Percentiles rank a stretch among this genome's conserved stretches.
These are phyloP conservation scores for Drosophila mayri DNA, from an alignment of 1,140 invertebrate genomes.

Conservation along the genomic window DNA sequence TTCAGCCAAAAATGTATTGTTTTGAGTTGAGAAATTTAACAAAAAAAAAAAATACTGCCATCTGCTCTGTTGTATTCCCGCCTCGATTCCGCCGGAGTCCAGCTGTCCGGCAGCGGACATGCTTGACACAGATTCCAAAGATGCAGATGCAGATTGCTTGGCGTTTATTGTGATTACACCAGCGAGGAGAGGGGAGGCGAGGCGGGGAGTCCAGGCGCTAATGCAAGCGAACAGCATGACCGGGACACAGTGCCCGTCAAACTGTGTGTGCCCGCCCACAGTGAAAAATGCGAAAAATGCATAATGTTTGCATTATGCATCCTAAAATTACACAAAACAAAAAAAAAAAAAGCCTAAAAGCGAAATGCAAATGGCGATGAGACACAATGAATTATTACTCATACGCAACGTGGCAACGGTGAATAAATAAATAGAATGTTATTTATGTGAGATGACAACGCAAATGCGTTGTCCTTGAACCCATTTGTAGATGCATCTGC, in stretches of 20 bases:
- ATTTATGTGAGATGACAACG: conserved; percentile 57
- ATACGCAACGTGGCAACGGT: conserved; percentile 59
- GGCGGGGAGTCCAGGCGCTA: conserved; percentile 4
- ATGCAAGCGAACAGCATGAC: conserved; percentile 41
- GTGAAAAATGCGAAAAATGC: conserved; percentile 2
- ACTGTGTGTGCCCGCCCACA: conserved; percentile 61
- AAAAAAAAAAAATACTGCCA: background rate
- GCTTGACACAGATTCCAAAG: conserved; percentile 63
- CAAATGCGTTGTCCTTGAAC: conserved; percentile 39
- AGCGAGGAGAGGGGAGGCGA: background rate
- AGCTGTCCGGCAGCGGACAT: conserved; percentile 16
- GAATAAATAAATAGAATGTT: conserved; percentile 44
- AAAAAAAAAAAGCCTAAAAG: background rate
- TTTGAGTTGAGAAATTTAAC: background rate
- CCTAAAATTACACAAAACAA: background rate
- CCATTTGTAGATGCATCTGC: conserved; percentile 27
- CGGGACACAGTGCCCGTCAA: conserved; percentile 35
- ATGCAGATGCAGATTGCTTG: background rate
- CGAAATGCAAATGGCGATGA: background rate
- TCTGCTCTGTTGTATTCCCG: conserved; percentile 10
- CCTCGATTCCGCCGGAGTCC: conserved; percentile 11
- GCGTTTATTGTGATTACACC: conserved; percentile 60
- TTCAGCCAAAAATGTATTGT: background rate
- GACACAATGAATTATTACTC: conserved; percentile 54
- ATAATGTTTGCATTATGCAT: background rate